Evolutionary conservation across 2,888 invertebrate species (phyloP).

Genomic region (Corythucha ciliata): DNA sequence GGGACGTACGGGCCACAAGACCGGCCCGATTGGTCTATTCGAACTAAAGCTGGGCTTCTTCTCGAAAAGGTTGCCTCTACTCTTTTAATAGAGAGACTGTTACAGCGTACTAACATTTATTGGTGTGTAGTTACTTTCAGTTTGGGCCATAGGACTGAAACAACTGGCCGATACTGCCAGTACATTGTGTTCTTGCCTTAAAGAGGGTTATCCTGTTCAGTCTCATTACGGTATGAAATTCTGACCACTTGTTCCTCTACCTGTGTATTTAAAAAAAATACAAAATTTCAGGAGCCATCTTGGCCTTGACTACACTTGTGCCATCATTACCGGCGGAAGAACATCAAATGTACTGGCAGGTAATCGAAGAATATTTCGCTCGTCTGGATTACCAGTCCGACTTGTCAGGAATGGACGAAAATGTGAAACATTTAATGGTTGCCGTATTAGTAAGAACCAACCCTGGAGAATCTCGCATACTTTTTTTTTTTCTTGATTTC

Average conservation of each 20-base stretch:
- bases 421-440: slow-evolving; percentile 29
- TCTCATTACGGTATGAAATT: slow-evolving; percentile 30
- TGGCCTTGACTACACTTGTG: slow-evolving; percentile 30
- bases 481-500: slow-evolving; percentile 4
- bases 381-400: slow-evolving; percentile 19
- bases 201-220: slow-evolving; percentile 26
- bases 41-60: slow-evolving; percentile 29
- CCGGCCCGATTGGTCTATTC: no score
- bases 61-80: no score
- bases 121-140: slow-evolving; percentile 21
- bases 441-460: slow-evolving; percentile 29
- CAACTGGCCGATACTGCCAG: slow-evolving; percentile 30
- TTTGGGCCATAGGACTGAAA: slow-evolving; percentile 32
- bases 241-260: not conserved
- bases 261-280: not conserved
- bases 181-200: not conserved
- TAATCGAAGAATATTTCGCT: slow-evolving; percentile 31
- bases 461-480: not conserved
- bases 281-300: slow-evolving; percentile 28
- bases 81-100: no score
- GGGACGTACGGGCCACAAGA: no score
- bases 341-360: slow-evolving; percentile 30
- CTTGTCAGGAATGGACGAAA: slow-evolving; percentile 19
- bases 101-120: no score
- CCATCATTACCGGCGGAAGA: no score